Percentiles rank a stretch among this genome's conserved stretches.
These are phyloP conservation scores for Eupsilia transversa DNA, from an alignment of 2,888 invertebrate species.

Conservation along the genomic window DNA sequence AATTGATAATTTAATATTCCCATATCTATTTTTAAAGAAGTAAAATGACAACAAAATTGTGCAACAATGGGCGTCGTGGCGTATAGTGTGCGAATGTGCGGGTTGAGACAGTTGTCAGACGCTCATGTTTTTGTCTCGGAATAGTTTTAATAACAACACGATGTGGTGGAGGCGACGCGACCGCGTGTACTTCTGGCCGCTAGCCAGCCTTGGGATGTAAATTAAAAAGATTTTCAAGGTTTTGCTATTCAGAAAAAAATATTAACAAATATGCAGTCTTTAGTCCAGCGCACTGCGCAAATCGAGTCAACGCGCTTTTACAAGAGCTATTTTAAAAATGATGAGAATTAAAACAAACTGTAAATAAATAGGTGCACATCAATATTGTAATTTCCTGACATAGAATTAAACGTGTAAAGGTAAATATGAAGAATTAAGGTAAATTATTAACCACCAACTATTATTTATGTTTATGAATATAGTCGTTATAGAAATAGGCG, in stretches of 20 bases:
- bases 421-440: constrained; percentile 6
- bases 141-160: constrained; percentile 72
- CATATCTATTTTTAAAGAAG: constrained; percentile 10
- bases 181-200: constrained; percentile 72
- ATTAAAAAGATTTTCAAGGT: constrained; percentile 63
- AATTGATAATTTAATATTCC: constrained; percentile 3
- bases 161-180: constrained; percentile 67
- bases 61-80: constrained; percentile 49
- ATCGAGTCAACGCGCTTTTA: constrained; percentile 8
- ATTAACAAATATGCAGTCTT: constrained; percentile 15
- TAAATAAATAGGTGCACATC: not conserved
- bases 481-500: not conserved
- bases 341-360: not conserved
- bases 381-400: constrained; percentile 6
- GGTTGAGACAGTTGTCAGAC: constrained; percentile 75
- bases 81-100: constrained; percentile 49
- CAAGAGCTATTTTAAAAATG: not conserved
- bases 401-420: not conserved
- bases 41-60: constrained; percentile 33
- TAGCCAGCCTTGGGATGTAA: constrained; percentile 72
- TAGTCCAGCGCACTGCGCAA: constrained; percentile 6
- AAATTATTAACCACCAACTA: not conserved
- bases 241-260: constrained; percentile 56
- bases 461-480: constrained; percentile 18
- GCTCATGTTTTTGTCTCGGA: constrained; percentile 70